These are phyloP conservation scores for Acanthurus tractus DNA, from an alignment of 2,797 vertebrate genomes.

Conservation along the genomic window DNA sequence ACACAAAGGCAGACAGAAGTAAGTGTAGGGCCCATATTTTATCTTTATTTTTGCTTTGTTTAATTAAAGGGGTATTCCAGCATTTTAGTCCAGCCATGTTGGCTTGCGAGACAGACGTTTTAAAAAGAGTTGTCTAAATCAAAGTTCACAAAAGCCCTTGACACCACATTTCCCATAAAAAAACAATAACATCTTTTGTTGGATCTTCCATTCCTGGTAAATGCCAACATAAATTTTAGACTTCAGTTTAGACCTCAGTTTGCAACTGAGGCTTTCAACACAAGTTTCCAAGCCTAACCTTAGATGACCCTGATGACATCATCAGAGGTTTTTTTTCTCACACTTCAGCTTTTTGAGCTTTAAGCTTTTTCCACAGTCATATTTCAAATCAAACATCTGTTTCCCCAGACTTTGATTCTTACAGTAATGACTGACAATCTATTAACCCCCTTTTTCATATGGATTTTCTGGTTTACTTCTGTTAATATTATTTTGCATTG, in stretches of 20 bases:
- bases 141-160: neutral
- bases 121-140: neutral
- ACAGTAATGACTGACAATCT: slow-evolving; percentile 34
- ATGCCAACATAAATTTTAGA: neutral
- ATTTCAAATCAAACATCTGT: slow-evolving; percentile 46
- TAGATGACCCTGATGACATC: slow-evolving; percentile 35
- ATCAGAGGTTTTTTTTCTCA: slow-evolving; percentile 4
- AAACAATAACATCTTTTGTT: slow-evolving; percentile 6
- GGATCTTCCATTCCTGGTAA: neutral
- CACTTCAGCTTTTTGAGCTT: neutral
- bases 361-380: slow-evolving; percentile 20
- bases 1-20: neutral
- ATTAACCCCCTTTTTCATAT: slow-evolving; percentile 43
- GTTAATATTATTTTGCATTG: slow-evolving; percentile 5
- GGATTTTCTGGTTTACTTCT: slow-evolving; percentile 14
- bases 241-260: neutral
- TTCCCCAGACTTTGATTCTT: slow-evolving; percentile 29
- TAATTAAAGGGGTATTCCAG: neutral
- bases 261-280: neutral
- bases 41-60: neutral
- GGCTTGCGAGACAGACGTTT: neutral
- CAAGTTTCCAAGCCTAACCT: neutral
- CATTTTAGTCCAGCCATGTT: neutral
- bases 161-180: neutral
- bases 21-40: neutral